Conservation (phyloP, 2,888 invertebrate genomes). For the Cerastis rubricosa region DNA sequence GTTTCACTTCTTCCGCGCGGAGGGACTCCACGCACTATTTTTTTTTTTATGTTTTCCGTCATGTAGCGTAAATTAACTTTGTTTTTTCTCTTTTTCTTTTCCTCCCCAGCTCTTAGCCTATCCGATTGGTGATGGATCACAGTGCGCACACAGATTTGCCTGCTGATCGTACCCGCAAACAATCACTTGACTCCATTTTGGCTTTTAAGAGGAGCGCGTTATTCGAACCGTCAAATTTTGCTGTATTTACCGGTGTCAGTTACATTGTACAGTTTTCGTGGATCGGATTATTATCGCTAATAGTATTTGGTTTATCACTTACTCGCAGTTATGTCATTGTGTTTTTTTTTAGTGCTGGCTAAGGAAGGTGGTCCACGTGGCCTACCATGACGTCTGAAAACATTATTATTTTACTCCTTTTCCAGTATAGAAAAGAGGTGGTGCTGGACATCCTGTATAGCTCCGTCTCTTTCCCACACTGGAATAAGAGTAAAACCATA, state of each 20-base stretch:
- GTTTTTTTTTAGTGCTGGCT: not conserved
- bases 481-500: too few relatives aligned
- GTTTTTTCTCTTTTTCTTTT: not conserved
- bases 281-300: constrained; percentile 24
- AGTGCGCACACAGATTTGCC: constrained; percentile 87
- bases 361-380: not conserved
- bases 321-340: not conserved
- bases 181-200: constrained; percentile 84
- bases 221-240: constrained; percentile 81
- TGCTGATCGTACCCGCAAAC: constrained; percentile 75
- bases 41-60: not conserved
- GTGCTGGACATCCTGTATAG: too few relatives aligned
- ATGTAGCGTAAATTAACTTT: not conserved
- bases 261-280: constrained; percentile 69
- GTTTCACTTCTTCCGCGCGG: too few relatives aligned
- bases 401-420: too few relatives aligned
- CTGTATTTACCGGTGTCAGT: constrained; percentile 71
- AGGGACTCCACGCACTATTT: too few relatives aligned
- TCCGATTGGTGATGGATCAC: constrained; percentile 82
- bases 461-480: too few relatives aligned
- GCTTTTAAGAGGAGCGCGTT: constrained; percentile 84
- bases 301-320: constrained; percentile 28
- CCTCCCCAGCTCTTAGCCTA: constrained; percentile 66
- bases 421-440: too few relatives aligned
- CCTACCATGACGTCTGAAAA: too few relatives aligned